phyloP scores from a whole-genome alignment of 2,797 vertebrate species.

The Myotis myotis region DNA sequence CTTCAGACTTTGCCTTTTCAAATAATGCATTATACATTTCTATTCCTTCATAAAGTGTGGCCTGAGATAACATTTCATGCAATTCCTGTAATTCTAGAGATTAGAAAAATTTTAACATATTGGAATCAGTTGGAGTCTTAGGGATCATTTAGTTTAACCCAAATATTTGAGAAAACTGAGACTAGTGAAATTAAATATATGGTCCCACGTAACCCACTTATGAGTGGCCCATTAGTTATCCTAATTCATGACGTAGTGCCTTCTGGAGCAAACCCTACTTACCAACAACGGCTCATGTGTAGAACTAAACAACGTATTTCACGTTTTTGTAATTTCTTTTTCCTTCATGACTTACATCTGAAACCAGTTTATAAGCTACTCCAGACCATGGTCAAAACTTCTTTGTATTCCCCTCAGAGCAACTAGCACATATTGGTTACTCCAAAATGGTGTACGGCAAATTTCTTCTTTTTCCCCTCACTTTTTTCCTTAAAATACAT shows the following conservation, averaged over 20 bases:
- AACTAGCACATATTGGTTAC: neutral
- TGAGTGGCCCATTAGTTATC: neutral
- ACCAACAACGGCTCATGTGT: neutral
- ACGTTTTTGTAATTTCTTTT: neutral
- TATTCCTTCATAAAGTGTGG: neutral
- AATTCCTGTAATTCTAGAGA: neutral
- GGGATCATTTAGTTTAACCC: neutral
- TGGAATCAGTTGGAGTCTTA: neutral
- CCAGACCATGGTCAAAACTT: neutral
- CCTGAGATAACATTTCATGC: neutral
- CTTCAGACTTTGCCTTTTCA: neutral
- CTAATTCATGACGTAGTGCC: neutral
- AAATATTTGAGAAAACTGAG: neutral
- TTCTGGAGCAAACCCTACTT: neutral
- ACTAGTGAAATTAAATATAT: neutral
- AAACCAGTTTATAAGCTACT: neutral
- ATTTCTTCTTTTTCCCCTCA: neutral
- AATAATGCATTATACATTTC: neutral
- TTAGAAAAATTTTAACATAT: neutral
- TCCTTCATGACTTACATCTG: neutral
- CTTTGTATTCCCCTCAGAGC: neutral
- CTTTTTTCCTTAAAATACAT: neutral
- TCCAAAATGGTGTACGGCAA: neutral
- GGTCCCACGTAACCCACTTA: neutral
- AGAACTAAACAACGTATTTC: neutral